phyloP scores from a whole-genome alignment of 2,797 vertebrate species.

The Cottoperca gobio region DNA sequence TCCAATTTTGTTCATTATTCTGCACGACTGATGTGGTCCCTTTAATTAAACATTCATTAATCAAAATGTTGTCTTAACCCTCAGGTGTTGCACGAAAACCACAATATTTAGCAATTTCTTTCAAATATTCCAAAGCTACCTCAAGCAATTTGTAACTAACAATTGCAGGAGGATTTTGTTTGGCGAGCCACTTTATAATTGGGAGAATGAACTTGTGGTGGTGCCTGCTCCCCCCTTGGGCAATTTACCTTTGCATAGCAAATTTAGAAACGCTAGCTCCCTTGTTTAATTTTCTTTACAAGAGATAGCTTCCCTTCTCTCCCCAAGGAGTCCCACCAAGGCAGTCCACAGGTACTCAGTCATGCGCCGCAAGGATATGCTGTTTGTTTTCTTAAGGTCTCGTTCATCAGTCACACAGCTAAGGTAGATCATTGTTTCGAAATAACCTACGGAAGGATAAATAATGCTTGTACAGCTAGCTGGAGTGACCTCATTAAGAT shows the following conservation, averaged over 20 bases:
- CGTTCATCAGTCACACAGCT: conserved; percentile 50
- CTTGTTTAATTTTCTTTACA: conserved; percentile 65
- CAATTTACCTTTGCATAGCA: conserved; percentile 61
- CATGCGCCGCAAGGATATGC: conserved; percentile 30
- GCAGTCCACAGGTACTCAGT: conserved; percentile 46
- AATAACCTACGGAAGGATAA: conserved; percentile 46
- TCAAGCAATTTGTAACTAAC: conserved; percentile 35
- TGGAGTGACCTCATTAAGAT: conserved; percentile 52
- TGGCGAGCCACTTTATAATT: conserved; percentile 57
- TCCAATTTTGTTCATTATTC: neutral
- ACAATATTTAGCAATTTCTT: conserved; percentile 42
- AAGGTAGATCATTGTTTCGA: conserved; percentile 54
- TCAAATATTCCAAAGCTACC: conserved; percentile 33
- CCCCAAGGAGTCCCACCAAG: conserved; percentile 41
- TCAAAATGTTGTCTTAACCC: conserved; percentile 24
- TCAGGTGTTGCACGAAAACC: conserved; percentile 25
- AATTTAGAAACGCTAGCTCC: conserved; percentile 53
- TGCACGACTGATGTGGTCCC: neutral
- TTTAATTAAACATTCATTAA: conserved; percentile 34
- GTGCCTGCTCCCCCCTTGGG: conserved; percentile 37
- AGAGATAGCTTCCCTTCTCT: conserved; percentile 43
- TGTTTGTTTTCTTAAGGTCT: conserved; percentile 43
- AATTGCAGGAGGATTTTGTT: conserved; percentile 33
- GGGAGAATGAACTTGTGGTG: conserved; percentile 45
- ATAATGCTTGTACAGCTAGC: conserved; percentile 27